A percentile compares a stretch with the other conserved stretches of the same genome.
Conservation (phyloP, 2,113 vertebrate species). For the Anseranas semipalmata region DNA sequence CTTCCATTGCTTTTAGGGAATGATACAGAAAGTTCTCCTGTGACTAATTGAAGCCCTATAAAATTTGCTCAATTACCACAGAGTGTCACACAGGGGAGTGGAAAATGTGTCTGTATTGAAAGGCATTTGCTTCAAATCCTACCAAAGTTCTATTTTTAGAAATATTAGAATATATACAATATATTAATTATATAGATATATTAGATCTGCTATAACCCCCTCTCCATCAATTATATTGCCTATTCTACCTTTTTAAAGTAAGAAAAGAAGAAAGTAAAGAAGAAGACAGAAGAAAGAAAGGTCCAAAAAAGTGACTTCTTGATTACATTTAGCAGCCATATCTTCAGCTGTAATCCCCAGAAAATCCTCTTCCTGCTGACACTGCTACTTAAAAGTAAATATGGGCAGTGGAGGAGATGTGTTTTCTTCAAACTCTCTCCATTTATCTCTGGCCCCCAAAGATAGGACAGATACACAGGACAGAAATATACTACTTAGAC, state of each 20-base stretch:
- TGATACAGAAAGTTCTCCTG: background rate
- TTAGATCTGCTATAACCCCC: background rate
- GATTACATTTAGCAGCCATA: background rate
- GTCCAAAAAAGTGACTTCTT: background rate
- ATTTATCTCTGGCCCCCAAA: background rate
- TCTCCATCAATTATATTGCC: background rate
- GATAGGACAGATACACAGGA: background rate
- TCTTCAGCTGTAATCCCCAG: background rate
- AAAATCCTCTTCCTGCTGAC: background rate
- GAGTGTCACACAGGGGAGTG: background rate
- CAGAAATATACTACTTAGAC: background rate
- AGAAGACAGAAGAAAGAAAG: background rate
- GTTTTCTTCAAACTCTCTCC: background rate
- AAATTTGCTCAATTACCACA: conserved; percentile 22
- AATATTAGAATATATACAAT: too few relatives aligned
- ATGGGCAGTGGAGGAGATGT: background rate
- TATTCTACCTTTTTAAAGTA: background rate
- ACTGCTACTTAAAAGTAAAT: background rate
- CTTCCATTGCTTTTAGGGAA: background rate
- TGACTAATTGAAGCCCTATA: background rate
- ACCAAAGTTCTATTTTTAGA: background rate
- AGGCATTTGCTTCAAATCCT: background rate
- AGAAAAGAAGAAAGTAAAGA: background rate
- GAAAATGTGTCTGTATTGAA: background rate
- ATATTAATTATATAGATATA: too few relatives aligned